These are phyloP conservation scores for human DNA, from an alignment of 2,113 vertebrate genomes.

Conservation along the genomic window DNA sequence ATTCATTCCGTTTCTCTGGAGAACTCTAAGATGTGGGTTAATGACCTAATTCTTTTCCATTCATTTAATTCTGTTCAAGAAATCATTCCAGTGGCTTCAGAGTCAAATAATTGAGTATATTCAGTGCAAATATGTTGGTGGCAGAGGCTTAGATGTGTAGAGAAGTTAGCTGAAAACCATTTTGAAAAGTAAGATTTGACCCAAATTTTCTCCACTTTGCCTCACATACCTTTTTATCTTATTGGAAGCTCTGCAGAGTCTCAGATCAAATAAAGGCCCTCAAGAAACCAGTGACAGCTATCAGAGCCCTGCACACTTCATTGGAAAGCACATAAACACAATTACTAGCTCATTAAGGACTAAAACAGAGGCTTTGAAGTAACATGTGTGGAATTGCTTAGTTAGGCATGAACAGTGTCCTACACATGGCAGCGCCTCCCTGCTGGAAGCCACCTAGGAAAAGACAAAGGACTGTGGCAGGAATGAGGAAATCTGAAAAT, in stretches of 20 bases:
- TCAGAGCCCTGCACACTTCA: constrained; percentile 53
- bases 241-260: not conserved
- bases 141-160: not conserved
- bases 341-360: constrained; percentile 60
- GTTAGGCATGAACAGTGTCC: constrained; percentile 19
- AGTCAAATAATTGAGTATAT: not conserved
- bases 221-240: not conserved
- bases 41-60: constrained; percentile 1
- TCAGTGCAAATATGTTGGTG: not conserved
- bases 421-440: not conserved
- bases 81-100: not conserved
- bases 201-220: not conserved
- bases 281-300: not conserved
- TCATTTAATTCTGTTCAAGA: constrained; percentile 28
- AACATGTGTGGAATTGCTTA: not conserved
- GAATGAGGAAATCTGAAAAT: not conserved
- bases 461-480: not conserved
- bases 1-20: not conserved
- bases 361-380: constrained; percentile 50
- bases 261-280: constrained; percentile 49
- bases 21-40: not conserved
- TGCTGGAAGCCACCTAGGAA: constrained; percentile 14
- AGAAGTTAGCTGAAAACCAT: not conserved
- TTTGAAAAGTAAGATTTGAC: not conserved
- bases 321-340: constrained; percentile 66